Evolutionary conservation across 2,113 vertebrate genomes (phyloP).

Genomic region (Monopterus albus): DNA sequence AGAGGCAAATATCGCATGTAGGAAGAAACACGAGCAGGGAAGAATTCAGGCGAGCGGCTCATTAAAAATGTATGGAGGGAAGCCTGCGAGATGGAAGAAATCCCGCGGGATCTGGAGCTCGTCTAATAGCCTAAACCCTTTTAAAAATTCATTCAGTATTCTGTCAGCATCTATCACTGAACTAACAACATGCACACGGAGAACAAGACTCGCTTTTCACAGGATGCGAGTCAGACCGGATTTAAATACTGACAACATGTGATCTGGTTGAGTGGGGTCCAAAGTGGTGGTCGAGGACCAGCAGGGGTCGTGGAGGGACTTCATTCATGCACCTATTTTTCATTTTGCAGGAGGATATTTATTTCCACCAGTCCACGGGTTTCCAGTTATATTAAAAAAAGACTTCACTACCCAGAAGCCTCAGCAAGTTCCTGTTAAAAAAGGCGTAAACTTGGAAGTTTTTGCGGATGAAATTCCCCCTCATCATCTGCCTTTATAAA

Average conservation of each 20-base stretch:
- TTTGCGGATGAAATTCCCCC: too few species aligned
- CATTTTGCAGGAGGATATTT: too few species aligned
- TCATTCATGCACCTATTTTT: too few species aligned
- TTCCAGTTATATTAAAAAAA: too few species aligned
- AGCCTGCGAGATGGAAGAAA: constrained; percentile 36
- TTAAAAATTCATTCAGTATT: not conserved
- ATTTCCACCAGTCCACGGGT: too few species aligned
- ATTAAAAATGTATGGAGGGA: constrained; percentile 60
- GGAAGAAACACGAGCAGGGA: constrained; percentile 32
- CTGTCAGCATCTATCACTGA: not conserved
- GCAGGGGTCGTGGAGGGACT: not conserved
- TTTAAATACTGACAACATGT: not conserved
- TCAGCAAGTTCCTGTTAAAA: too few species aligned
- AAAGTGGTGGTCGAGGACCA: not conserved
- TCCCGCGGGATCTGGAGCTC: constrained; percentile 47
- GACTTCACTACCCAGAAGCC: constrained; percentile 8
- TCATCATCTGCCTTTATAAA: too few species aligned
- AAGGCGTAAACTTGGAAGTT: too few species aligned
- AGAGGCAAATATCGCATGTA: constrained; percentile 19
- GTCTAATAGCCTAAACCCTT: constrained; percentile 3
- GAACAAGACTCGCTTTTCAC: too few species aligned
- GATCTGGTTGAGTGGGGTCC: not conserved
- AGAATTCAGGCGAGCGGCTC: constrained; percentile 34
- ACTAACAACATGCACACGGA: not conserved
- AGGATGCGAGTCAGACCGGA: not conserved